Percentiles rank a stretch among this genome's conserved stretches.
Evolutionary conservation across 2,888 invertebrate species (phyloP).

Genomic region (Volucella bombylans): DNA sequence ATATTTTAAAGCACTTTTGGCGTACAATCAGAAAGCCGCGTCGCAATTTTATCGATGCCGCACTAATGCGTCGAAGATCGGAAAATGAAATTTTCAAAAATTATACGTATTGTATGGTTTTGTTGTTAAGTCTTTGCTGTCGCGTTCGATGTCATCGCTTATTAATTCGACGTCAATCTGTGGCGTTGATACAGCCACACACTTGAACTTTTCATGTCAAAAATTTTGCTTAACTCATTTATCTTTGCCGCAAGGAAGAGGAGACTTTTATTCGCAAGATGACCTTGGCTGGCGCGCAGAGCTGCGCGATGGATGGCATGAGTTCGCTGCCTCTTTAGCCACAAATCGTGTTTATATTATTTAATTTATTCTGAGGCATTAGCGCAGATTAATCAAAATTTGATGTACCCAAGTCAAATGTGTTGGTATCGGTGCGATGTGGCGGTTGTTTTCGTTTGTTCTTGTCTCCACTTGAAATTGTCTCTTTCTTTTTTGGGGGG

Average conservation of each 20-base stretch:
- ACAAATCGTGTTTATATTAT: constrained; percentile 56
- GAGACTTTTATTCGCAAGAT: not conserved
- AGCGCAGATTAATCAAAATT: constrained; percentile 64
- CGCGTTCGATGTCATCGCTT: constrained; percentile 28
- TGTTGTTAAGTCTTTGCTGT: too few species aligned
- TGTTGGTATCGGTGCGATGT: too few species aligned
- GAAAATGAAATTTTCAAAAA: constrained; percentile 36
- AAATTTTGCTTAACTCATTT: constrained; percentile 32
- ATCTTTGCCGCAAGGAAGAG: constrained; percentile 4
- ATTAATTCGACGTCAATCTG: constrained; percentile 50
- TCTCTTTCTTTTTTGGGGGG: not conserved
- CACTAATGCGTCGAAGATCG: constrained; percentile 55
- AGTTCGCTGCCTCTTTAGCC: not conserved
- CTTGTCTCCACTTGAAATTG: constrained; percentile 40
- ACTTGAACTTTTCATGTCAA: constrained; percentile 25
- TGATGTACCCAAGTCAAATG: constrained; percentile 29
- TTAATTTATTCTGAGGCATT: constrained; percentile 58
- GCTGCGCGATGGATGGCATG: not conserved
- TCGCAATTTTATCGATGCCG: constrained; percentile 44
- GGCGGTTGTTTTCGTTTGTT: constrained; percentile 3
- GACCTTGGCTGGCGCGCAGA: constrained; percentile 49
- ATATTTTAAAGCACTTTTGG: constrained; percentile 43
- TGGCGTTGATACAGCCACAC: not conserved
- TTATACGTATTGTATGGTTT: not conserved
- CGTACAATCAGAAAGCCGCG: constrained; percentile 34